Evolutionary conservation across 2,113 vertebrate species (phyloP), one percentile per base, ranked within the genome.

Genomic region (Aix galericulata): DNA sequence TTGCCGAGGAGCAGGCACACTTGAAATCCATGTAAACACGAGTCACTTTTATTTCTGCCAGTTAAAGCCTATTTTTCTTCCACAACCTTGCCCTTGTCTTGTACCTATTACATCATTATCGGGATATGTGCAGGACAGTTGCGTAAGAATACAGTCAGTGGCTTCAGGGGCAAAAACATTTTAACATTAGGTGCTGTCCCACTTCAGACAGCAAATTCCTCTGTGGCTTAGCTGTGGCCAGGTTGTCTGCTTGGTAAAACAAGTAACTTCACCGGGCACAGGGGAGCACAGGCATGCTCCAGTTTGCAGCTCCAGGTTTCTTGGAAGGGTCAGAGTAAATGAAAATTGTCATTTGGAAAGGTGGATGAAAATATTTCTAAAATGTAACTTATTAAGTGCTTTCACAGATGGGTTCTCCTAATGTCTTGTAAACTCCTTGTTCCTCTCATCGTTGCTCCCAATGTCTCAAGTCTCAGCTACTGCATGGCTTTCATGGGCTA

Each of bases 161-260:
- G 34, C 73, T 92, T 71, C 46, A 94, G 46, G 60, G 90, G 86
- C 63, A 88, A 18, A 55, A 29, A 23, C 66, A 17, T 50, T 40
- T n/a, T 77, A 58, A 32, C 27, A 25, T 15, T 81, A 67, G 60
- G 67, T 60, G 62, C 14, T 0, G 2, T 12, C 12, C 17, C 20
- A 6, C 0, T 0, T 31, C 64, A 59, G 14, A 27, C 42, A 63
- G 40, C 20, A 60, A 3, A 9, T 59, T 82, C 40, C 36, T 78
- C 22, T 11, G 5, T 38, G n/a, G 16, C 50, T 78, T 81, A 77
- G 32, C n/a, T 58, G 67, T 26, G 11, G 26, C 58, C 27, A 36
- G 42, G 27, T 60, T 77, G 31, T 50, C 32, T n/a, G 42, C n/a
- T 77, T 46, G 56, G 44, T 80, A 31, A 76, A 68, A 31, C 29